Evolutionary conservation across 2,888 invertebrate species (phyloP), one percentile per base, ranked within the genome.

Genomic region (Oligia fasciuncula): DNA sequence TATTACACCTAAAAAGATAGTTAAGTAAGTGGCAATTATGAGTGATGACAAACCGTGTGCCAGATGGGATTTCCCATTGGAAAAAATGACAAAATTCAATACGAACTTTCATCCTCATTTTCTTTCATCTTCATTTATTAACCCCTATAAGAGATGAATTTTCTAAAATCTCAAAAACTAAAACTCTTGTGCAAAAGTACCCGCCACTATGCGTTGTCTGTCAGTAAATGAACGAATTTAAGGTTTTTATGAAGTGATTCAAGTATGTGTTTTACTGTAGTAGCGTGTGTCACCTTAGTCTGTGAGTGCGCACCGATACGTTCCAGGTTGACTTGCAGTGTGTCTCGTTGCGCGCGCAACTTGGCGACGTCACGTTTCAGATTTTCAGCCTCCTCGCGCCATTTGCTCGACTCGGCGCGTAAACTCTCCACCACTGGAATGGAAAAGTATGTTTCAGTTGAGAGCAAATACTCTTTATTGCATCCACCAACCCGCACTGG

Each of bases 321-420:
- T 87, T 98, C 98, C 57, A 98, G 91, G 90, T 98, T 98, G 67
- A 97, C 93, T 90, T 98, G 98, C 71, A 98, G 92, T 78, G 97
- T 96, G 90, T 98, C 98, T 77, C 97, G 94, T 80, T 97, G 97
- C 14, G 95, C 93, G 43, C 97, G 94, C 82, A 97, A 83, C 76
- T 96, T 95, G 35, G 93, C 94, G 73, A 95, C 97, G 84, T 97
- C 97, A 65, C 97, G 93, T 1, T 96, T 95, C 68, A 97, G 91
- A 1, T 91, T 90, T 78, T 97, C 97, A 35, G 98, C 95, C 89
- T 98, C 98, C 67, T 97, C 97, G 87, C 97, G 97, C 84, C 97
- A 95, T 73, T 97, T 95, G 51, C 96, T 94, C 71, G 97, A 96
- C 87, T 97, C 97, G 1, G 97, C 97, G 0, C 96, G 95, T n/a